Percentiles rank a stretch among this genome's conserved stretches.
Conservation (phyloP, 1,140 invertebrate genomes). For the Bombus waltoni region DNA sequence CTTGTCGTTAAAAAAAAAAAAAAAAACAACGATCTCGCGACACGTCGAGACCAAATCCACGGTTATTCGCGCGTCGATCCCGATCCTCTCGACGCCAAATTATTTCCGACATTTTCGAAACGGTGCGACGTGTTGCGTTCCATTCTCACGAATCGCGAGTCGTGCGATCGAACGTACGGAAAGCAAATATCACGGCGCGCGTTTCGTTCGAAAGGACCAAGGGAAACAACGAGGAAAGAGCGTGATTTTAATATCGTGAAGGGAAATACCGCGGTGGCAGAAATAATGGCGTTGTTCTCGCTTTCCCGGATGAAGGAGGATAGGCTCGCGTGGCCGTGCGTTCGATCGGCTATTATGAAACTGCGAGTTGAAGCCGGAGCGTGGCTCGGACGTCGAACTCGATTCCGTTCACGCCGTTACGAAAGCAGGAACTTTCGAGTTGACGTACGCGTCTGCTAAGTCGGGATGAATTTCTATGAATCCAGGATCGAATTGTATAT, state of each 20-base stretch:
- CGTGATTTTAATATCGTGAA: background rate
- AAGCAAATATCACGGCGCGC: background rate
- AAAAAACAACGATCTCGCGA: background rate
- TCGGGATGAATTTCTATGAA: conserved; percentile 50
- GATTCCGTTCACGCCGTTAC: conserved; percentile 47
- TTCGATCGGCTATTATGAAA: conserved; percentile 64
- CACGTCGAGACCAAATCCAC: background rate
- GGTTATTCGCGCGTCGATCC: background rate
- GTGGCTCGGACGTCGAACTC: conserved; percentile 60
- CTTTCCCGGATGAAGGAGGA: conserved; percentile 49
- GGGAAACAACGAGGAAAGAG: background rate
- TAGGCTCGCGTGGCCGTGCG: conserved; percentile 46
- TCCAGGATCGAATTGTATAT: background rate
- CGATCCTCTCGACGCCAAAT: background rate
- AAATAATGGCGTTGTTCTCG: conserved; percentile 9
- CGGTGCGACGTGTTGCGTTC: background rate
- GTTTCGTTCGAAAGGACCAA: background rate
- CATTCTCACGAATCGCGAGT: background rate
- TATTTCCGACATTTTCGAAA: background rate
- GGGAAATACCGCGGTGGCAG: background rate
- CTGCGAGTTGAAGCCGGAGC: conserved; percentile 51
- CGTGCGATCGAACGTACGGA: background rate
- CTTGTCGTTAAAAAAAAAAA: too few species aligned
- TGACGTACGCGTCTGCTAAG: conserved; percentile 40
- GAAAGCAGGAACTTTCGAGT: conserved; percentile 66